Conservation (phyloP, 2,797 vertebrate species). For the Cynodonichthys magdalenae region DNA sequence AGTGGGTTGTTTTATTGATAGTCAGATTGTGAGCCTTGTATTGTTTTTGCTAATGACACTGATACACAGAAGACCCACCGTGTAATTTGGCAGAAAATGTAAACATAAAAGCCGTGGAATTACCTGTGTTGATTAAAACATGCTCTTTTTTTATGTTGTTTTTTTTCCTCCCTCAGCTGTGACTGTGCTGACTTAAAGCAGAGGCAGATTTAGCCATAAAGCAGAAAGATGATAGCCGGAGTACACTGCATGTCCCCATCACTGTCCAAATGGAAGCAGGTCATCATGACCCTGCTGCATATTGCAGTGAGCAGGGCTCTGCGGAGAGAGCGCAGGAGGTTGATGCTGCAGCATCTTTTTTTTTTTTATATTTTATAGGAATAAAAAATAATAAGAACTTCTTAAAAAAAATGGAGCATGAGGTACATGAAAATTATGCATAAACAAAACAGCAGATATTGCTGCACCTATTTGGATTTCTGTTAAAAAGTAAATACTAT, state of each 20-base stretch:
- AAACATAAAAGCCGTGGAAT: conserved; percentile 24
- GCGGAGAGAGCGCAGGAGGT: conserved; percentile 7
- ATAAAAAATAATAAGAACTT: background rate
- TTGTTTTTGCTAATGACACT: too few species aligned
- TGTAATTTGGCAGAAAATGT: background rate
- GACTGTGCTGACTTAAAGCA: conserved; percentile 13
- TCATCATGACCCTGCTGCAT: conserved; percentile 36
- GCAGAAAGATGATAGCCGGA: conserved; percentile 29
- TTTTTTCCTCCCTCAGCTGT: conserved; percentile 1
- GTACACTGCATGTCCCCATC: conserved; percentile 9
- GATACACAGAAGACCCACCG: background rate
- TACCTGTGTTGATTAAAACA: background rate
- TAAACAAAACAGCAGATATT: conserved; percentile 5
- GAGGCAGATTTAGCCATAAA: background rate
- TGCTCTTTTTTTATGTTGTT: conserved; percentile 26
- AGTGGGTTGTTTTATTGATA: too few species aligned
- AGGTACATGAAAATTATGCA: background rate
- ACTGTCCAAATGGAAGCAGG: conserved; percentile 27
- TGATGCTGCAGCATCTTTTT: conserved; percentile 9
- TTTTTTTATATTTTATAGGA: background rate
- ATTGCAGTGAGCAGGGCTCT: conserved; percentile 32
- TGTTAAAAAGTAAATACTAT: background rate
- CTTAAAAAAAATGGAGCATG: conserved; percentile 1
- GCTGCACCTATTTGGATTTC: background rate
- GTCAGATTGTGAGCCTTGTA: too few species aligned